Evolutionary conservation across 2,888 invertebrate genomes (phyloP).

Genomic region (Lasioglossum oenotherae): DNA sequence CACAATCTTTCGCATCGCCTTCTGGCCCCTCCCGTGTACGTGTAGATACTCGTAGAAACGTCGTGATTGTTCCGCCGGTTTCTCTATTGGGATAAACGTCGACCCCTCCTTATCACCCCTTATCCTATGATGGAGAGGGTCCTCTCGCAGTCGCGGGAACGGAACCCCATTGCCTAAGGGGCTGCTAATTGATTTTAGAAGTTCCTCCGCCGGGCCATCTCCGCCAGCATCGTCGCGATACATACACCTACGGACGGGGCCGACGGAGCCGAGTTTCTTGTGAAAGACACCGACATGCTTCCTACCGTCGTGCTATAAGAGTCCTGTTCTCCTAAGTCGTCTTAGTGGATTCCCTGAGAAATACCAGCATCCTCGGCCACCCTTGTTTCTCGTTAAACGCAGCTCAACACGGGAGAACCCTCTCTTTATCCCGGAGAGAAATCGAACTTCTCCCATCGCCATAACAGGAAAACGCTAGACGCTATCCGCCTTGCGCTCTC

Average conservation of each 20-base stretch:
- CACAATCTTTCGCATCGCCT: neutral
- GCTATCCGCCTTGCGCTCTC: neutral
- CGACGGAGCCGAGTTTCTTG: constrained; percentile 42
- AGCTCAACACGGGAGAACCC: constrained; percentile 48
- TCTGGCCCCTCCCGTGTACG: constrained; percentile 26
- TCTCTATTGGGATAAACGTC: constrained; percentile 79
- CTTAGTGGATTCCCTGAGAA: constrained; percentile 71
- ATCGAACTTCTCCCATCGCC: constrained; percentile 48
- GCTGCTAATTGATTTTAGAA: constrained; percentile 84
- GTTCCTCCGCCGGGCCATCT: constrained; percentile 74
- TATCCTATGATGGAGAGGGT: constrained; percentile 71
- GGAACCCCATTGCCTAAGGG: constrained; percentile 76
- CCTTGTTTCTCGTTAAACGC: constrained; percentile 70
- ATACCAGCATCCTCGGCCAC: constrained; percentile 53
- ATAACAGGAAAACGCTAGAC: constrained; percentile 36
- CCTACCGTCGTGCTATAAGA: constrained; percentile 51
- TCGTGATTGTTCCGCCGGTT: constrained; percentile 79
- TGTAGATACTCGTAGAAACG: constrained; percentile 61
- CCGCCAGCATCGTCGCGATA: constrained; percentile 33
- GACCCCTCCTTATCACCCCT: constrained; percentile 75
- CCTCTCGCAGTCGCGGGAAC: constrained; percentile 66
- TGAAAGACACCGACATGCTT: constrained; percentile 48
- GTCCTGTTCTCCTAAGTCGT: constrained; percentile 67
- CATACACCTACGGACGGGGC: constrained; percentile 26
- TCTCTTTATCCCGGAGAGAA: constrained; percentile 33